phyloP scores from a whole-genome alignment of 1,140 invertebrate species.

The Batillaria attramentaria region DNA sequence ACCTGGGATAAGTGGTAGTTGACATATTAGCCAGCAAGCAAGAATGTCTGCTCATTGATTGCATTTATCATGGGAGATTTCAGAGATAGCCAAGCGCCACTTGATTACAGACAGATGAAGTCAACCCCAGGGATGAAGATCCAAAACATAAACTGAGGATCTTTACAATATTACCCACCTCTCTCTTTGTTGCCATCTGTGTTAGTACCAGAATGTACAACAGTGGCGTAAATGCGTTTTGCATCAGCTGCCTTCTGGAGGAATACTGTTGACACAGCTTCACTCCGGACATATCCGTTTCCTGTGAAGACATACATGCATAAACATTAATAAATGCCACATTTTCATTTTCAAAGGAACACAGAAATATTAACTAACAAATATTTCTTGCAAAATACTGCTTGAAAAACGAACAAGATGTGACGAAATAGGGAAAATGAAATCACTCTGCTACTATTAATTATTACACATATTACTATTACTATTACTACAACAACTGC shows the following conservation, averaged over 20 bases:
- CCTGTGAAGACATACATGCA: too few species aligned
- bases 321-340: slow-evolving; percentile 30
- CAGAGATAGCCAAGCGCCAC: too few species aligned
- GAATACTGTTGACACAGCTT: slow-evolving; percentile 86
- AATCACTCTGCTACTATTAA: too few species aligned
- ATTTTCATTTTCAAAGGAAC: slow-evolving; percentile 13
- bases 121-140: too few species aligned
- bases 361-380: not conserved
- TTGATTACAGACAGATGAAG: too few species aligned
- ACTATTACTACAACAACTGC: not conserved
- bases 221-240: slow-evolving; percentile 86
- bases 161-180: too few species aligned
- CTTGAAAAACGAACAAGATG: not conserved
- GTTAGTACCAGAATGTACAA: slow-evolving; percentile 90
- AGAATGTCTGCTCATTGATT: too few species aligned
- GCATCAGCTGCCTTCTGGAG: slow-evolving; percentile 85
- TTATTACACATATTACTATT: not conserved
- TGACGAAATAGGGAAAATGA: not conserved
- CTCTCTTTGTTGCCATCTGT: slow-evolving; percentile 89
- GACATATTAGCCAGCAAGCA: slow-evolving; percentile 35
- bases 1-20: slow-evolving; percentile 28
- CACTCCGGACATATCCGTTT: slow-evolving; percentile 93
- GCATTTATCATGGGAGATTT: too few species aligned
- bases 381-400: too few species aligned
- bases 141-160: too few species aligned